Evolutionary conservation across 2,113 vertebrate species (phyloP).

Genomic region (Phalacrocorax pelagicus): DNA sequence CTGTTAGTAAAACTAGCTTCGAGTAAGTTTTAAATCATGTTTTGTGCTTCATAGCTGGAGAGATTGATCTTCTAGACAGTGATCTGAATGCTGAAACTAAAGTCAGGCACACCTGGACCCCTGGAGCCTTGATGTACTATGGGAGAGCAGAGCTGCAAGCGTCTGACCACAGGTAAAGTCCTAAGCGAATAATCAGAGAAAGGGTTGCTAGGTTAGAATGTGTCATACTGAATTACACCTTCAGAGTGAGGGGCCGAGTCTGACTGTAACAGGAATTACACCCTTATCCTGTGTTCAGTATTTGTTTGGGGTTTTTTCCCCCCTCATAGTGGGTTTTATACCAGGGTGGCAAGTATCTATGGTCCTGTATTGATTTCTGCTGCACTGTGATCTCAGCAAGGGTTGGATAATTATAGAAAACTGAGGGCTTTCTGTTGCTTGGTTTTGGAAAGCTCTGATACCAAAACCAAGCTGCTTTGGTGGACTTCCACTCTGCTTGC

Average conservation of each 20-base stretch:
- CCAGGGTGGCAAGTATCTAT: neutral
- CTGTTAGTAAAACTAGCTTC: neutral
- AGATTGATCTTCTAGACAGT: conserved; percentile 75
- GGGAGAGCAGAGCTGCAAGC: conserved; percentile 81
- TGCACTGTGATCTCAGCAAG: neutral
- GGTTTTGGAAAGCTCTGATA: neutral
- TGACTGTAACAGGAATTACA: neutral
- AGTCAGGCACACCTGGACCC: conserved; percentile 75
- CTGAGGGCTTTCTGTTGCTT: neutral
- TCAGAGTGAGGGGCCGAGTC: neutral
- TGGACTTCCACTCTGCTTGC: neutral
- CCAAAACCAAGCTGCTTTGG: neutral
- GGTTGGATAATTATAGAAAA: neutral
- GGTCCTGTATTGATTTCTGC: neutral
- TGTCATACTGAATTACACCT: neutral
- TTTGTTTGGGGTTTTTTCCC: rapidly evolving
- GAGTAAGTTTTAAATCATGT: neutral
- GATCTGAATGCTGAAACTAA: conserved; percentile 55
- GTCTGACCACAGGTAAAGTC: conserved; percentile 79
- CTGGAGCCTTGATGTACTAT: conserved; percentile 80
- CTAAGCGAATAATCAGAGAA: neutral
- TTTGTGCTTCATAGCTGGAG: conserved; percentile 68
- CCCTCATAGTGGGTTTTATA: neutral
- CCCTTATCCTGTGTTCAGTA: neutral
- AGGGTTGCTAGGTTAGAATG: neutral